Evolutionary conservation across 1,140 invertebrate genomes (phyloP).

Genomic region (Drosophila virilis): DNA sequence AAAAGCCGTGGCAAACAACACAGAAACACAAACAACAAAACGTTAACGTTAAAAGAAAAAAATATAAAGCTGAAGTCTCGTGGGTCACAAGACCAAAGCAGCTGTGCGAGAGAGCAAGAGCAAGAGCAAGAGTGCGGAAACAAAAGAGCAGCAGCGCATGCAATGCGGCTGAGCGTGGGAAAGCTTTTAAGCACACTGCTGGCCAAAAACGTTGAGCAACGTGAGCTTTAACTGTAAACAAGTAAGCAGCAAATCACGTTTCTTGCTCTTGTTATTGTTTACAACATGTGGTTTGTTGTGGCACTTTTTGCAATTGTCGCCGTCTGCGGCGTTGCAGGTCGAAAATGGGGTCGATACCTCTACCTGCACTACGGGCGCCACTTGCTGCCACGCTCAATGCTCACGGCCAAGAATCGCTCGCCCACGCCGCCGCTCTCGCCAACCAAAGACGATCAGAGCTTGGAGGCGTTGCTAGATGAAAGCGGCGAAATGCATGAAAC

Average conservation of each 20-base stretch:
- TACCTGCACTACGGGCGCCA: constrained; percentile 80
- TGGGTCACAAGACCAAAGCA: constrained; percentile 72
- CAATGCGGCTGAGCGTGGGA: constrained; percentile 34
- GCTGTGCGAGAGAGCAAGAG: constrained; percentile 36
- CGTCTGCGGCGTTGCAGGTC: constrained; percentile 67
- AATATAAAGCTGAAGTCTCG: constrained; percentile 61
- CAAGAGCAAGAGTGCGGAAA: constrained; percentile 17
- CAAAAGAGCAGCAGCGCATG: constrained; percentile 22
- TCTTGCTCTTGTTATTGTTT: constrained; percentile 14
- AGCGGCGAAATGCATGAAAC: constrained; percentile 83
- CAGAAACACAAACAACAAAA: constrained; percentile 46
- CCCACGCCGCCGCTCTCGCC: constrained; percentile 77
- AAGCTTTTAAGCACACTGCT: constrained; percentile 63
- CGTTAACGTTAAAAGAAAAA: constrained; percentile 30
- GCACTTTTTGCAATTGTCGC: constrained; percentile 57
- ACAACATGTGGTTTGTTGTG: constrained; percentile 79
- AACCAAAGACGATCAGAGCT: constrained; percentile 79
- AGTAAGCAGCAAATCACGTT: neutral
- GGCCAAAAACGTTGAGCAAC: constrained; percentile 39
- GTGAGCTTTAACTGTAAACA: constrained; percentile 32
- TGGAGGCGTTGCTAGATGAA: constrained; percentile 78
- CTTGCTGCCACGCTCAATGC: constrained; percentile 73
- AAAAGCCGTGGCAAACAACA: constrained; percentile 75
- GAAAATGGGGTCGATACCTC: constrained; percentile 77
- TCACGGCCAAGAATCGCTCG: constrained; percentile 72